These are phyloP conservation scores for Pediacus dermestoides DNA, from an alignment of 2,888 invertebrate species.

Conservation along the genomic window DNA sequence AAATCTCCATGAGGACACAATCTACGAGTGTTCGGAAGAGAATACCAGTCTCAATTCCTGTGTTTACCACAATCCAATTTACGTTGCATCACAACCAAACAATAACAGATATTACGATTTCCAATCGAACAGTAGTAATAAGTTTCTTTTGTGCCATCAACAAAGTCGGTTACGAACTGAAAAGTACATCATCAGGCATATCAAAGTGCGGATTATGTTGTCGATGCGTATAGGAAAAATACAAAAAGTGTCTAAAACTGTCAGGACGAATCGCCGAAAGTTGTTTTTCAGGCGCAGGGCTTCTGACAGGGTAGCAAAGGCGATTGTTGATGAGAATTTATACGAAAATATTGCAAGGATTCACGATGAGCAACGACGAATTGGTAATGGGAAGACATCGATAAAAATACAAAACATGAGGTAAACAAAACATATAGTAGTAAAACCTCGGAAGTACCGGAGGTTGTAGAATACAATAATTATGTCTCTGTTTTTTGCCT, in stretches of 20 bases:
- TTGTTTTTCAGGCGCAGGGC: conserved; percentile 15
- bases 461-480: no score
- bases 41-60: conserved; percentile 37
- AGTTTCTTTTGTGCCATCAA: conserved; percentile 2
- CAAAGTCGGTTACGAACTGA: conserved; percentile 51
- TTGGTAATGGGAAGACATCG: conserved; percentile 46
- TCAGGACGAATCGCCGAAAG: conserved; percentile 4
- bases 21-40: conserved; percentile 48
- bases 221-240: conserved; percentile 61
- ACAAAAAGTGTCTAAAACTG: conserved; percentile 40
- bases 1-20: conserved; percentile 46
- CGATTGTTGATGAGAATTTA: conserved; percentile 13
- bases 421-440: no score
- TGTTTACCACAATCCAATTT: conserved; percentile 47
- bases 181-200: conserved; percentile 60
- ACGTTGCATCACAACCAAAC: conserved; percentile 23
- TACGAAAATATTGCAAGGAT: conserved; percentile 30
- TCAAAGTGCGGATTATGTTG: conserved; percentile 64
- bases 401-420: conserved; percentile 50
- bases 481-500: no score
- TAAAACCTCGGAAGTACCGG: no score
- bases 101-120: conserved; percentile 27
- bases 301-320: conserved; percentile 10
- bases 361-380: conserved; percentile 46
- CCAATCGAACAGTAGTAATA: conserved; percentile 24